Base-by-base conservation (phyloP, 2,888 invertebrate species). In the Saturnia pavonia region DNA sequence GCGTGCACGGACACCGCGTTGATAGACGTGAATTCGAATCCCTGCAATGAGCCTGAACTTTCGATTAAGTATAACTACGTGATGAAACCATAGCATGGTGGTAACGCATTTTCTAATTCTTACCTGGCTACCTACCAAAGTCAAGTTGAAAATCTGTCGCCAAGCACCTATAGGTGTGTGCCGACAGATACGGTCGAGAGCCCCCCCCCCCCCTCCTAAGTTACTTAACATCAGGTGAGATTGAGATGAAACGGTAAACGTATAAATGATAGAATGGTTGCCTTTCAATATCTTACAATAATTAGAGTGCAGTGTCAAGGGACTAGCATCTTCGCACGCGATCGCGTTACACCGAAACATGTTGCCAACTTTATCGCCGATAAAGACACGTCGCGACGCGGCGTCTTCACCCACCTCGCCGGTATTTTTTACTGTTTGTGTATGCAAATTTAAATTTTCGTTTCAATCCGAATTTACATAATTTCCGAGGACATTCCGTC, bases 331-430 rank as follows among this genome's bases (percentile, higher is more conserved):
- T 7, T 65, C 71, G 69, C 80, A 80, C 77, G 80, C 80, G 77
- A 80, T 80, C 75, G 81, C 80, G 77, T 80, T 80, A 40, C 40
- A 40, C 19, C 11, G 25, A 57, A 57, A 57, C 69, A 57, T 16
- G 27, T 43, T 70, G 72, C 72, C 73, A 75, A 77, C 69, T 76
- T 77, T 75, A 77, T 77, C 74, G 71, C 69, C 68, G 51, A 34
- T 40, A 74, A 72, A 74, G 72, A 72, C n/a, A 65, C 40, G 40
- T 65, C 40, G 34, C 65, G 65, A 19, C 34, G 34, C 40, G 65
- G 65, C 65, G 40, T 40, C 65, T 65, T 65, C 40, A 40, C 65
- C 12, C 65, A 40, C 9, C 40, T 27, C 27, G 12, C 22, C 54
- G n/a, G n/a, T 11, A 12, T 25, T 27, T 57, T 25, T 57, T 14